Percentiles rank a stretch among this genome's conserved stretches.
Conservation (phyloP, 2,797 vertebrate species). For the Aphelocoma californica region DNA sequence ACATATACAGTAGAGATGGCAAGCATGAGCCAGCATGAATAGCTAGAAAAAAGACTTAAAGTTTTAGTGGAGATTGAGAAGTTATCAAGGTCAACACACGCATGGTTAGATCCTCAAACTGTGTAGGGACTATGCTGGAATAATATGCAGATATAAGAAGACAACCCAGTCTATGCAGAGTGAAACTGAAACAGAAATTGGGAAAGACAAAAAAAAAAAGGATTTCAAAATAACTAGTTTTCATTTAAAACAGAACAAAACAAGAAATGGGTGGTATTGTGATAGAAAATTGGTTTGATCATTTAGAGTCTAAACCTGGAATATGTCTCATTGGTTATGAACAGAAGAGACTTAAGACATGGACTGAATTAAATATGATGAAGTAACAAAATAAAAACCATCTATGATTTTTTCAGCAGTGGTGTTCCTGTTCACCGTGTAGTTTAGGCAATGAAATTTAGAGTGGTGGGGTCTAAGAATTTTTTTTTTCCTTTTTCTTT, state of each 20-base stretch:
- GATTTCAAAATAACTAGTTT: background rate
- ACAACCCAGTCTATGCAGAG: background rate
- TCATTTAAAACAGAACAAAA: background rate
- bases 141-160: background rate
- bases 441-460: background rate
- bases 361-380: background rate
- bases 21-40: background rate
- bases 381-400: background rate
- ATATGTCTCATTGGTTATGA: background rate
- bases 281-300: background rate
- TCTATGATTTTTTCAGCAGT: background rate
- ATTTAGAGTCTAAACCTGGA: background rate
- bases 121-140: background rate
- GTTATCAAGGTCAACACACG: background rate
- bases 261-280: background rate
- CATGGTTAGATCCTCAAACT: background rate
- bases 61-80: background rate
- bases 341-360: background rate
- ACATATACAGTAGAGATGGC: background rate
- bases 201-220: background rate
- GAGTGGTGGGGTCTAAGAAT: fast-evolving
- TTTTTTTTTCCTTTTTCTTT: background rate
- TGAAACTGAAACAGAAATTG: background rate
- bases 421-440: background rate
- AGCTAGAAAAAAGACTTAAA: background rate